Evolutionary conservation across 2,888 invertebrate genomes (phyloP), one percentile per base, ranked within the genome.

Genomic region (Tipula lateralis): DNA sequence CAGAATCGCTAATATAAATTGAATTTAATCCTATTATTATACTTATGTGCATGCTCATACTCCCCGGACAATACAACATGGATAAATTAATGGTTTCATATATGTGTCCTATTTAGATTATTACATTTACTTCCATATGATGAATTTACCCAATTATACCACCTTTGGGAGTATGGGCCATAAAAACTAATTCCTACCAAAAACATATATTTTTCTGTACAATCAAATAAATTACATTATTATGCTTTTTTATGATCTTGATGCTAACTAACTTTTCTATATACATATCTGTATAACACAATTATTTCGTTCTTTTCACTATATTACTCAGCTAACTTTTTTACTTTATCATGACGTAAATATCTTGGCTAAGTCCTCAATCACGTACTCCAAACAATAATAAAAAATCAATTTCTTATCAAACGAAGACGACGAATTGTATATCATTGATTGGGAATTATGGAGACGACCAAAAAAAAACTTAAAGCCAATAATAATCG

Each of bases 331-430:
- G 3, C 66, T 66, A 44, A 66, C 66, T 66, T 16, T 50, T n/a
- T 16, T 50, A 50, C 16, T 50, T 66, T 66, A 66, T 66, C 66
- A 66, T 66, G 66, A 66, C 66, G 24, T 66, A 66, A 66, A 66
- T 24, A 66, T 24, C 19, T 66, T 66, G 66, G 66, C 24, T 24
- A 66, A 24, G 66, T 66, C 24, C 66, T 66, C 66, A 66, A 66
- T 66, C 66, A 66, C 66, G 66, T 66, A 66, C 66, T 66, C 66
- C 66, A 66, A 66, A 66, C 66, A 66, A 66, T 66, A 66, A 66
- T 19, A 66, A 24, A 66, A 66, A 66, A 66, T 66, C 66, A 66
- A 66, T 66, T 66, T 66, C 19, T 24, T 66, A 66, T 66, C 66
- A 66, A 24, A 66, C 24, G 24, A 66, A 66, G 6, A 24, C 12